These are phyloP conservation scores for Allophyes oxyacanthae DNA, from an alignment of 2,888 invertebrate species.

Conservation along the genomic window DNA sequence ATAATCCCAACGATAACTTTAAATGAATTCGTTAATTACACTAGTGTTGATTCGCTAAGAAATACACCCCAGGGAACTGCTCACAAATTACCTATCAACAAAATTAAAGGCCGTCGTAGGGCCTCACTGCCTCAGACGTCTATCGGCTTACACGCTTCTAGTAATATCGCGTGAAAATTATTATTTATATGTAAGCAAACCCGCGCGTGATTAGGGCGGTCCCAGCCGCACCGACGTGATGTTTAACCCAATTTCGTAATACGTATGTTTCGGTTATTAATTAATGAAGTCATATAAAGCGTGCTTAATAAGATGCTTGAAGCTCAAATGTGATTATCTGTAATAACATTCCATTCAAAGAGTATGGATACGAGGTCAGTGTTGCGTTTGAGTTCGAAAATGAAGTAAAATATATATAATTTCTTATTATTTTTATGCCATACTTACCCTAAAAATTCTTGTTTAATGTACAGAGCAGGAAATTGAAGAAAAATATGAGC, in stretches of 20 bases:
- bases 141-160: slow-evolving; percentile 69
- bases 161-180: slow-evolving; percentile 67
- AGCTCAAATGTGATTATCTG: slow-evolving; percentile 21
- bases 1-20: slow-evolving; percentile 75
- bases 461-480: too few relatives aligned
- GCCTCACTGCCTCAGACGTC: slow-evolving; percentile 61
- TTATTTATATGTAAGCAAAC: slow-evolving; percentile 65
- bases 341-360: slow-evolving; percentile 11
- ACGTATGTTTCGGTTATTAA: slow-evolving; percentile 56
- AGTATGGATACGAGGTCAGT: background rate
- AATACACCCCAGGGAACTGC: slow-evolving; percentile 73
- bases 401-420: too few relatives aligned
- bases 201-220: slow-evolving; percentile 60
- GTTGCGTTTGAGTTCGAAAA: background rate
- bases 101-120: slow-evolving; percentile 76
- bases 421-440: too few relatives aligned
- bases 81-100: slow-evolving; percentile 81
- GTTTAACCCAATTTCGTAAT: slow-evolving; percentile 60
- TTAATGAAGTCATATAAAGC: slow-evolving; percentile 55
- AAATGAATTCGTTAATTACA: slow-evolving; percentile 86
- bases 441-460: too few relatives aligned
- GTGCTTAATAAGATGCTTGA: slow-evolving; percentile 38
- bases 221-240: slow-evolving; percentile 36
- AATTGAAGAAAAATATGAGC: too few relatives aligned
- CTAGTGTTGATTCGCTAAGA: slow-evolving; percentile 85